phyloP scores from a whole-genome alignment of 2,113 vertebrate species.

The Lophius piscatorius region DNA sequence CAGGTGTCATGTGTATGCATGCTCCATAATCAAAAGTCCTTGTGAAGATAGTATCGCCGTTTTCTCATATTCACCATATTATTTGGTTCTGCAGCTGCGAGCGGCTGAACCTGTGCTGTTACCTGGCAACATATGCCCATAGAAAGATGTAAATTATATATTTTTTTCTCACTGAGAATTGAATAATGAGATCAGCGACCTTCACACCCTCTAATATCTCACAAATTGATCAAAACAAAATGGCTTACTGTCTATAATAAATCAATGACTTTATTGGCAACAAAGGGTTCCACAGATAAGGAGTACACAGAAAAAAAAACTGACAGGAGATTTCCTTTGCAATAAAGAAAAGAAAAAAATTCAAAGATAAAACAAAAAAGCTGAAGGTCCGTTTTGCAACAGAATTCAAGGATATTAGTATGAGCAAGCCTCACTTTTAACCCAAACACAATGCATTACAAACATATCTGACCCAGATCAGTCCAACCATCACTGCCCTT shows the following conservation, averaged over 20 bases:
- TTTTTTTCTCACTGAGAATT: slow-evolving; percentile 36
- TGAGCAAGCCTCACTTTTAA: slow-evolving; percentile 36
- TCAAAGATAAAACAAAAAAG: slow-evolving; percentile 23
- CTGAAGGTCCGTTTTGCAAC: slow-evolving; percentile 27
- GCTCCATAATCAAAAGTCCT: slow-evolving; percentile 58
- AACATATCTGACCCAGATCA: slow-evolving; percentile 29
- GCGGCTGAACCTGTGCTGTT: slow-evolving; percentile 66
- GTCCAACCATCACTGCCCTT: slow-evolving; percentile 39
- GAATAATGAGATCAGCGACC: slow-evolving; percentile 26
- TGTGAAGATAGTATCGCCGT: slow-evolving; percentile 66
- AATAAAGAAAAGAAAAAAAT: slow-evolving; percentile 24
- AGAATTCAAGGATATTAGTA: slow-evolving; percentile 23
- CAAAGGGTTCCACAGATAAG: slow-evolving; percentile 42
- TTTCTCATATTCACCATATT: slow-evolving; percentile 65
- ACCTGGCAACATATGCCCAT: slow-evolving; percentile 73
- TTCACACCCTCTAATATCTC: slow-evolving; percentile 14
- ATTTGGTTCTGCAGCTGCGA: slow-evolving; percentile 74
- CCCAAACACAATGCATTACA: slow-evolving; percentile 38
- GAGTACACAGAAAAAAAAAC: slow-evolving; percentile 46
- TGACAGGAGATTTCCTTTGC: slow-evolving; percentile 24
- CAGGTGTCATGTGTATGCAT: slow-evolving; percentile 36
- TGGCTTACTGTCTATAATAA: slow-evolving; percentile 38
- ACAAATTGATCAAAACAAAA: slow-evolving; percentile 8
- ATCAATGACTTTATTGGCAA: slow-evolving; percentile 67
- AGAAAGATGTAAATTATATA: slow-evolving; percentile 37